Evolutionary conservation across 92 coral and sea anemone genomes (phyloP).

Genomic region (Zoanthus sansibaricus): DNA sequence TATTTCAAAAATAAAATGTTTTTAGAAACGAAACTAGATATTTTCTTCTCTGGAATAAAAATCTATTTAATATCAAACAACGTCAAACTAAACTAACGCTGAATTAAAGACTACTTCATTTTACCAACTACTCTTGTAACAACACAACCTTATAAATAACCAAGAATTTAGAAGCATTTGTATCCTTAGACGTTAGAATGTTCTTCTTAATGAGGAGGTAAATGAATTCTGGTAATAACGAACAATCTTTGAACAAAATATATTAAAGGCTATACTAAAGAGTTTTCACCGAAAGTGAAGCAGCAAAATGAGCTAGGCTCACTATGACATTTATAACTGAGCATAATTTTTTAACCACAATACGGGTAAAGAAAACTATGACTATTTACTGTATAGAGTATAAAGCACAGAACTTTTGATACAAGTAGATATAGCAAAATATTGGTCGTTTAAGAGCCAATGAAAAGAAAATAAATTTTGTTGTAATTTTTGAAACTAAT

Average conservation of each 20-base stretch:
- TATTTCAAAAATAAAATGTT: background rate
- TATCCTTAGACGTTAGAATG: background rate
- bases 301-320: background rate
- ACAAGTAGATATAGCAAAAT: background rate
- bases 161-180: conserved; percentile 1
- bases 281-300: background rate
- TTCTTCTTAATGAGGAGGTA: background rate
- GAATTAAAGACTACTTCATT: background rate
- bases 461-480: background rate
- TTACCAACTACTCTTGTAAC: background rate
- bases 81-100: background rate
- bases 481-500: background rate
- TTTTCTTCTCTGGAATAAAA: background rate
- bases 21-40: background rate
- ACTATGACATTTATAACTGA: background rate
- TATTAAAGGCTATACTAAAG: background rate
- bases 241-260: background rate
- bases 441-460: background rate
- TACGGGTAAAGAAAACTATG: background rate
- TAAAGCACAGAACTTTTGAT: background rate
- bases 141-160: background rate
- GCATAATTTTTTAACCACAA: background rate
- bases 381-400: background rate
- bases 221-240: background rate
- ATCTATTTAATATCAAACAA: background rate